Base-by-base conservation (phyloP, 2,888 invertebrate genomes). In the Dyspetes luteomarginatus region DNA sequence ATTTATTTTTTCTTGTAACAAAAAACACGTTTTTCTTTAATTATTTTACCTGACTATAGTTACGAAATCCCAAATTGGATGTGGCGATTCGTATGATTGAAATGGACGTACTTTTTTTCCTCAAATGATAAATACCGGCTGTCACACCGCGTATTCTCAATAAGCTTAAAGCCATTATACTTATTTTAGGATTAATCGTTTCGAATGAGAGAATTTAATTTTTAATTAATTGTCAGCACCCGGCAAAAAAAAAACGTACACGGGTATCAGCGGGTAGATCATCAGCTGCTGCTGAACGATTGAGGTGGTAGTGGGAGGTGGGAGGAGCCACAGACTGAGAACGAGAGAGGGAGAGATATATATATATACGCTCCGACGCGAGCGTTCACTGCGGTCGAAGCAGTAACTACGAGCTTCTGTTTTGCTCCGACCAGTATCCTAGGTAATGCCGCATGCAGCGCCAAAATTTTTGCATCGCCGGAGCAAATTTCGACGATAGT, bases 151-250 rank as follows among this genome's bases (percentile, higher is more conserved):
- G 75, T 30, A 64, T 79, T 82, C 84, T 86, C 56, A 89, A 60
- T 22, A 87, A 67, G 71, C 85, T 89, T 3, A 86, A 76, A 75
- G 86, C 85, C 87, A 86, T 89, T 78, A 67, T 81, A 60, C 78
- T 78, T 56, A 52, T 82, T 78, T 55, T 81, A 41, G 3, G 17
- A 48, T 26, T 55, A 9, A 41, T 48, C 45, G 30, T 22, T 65
- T 9, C 43, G 28, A 30, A 36, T 4, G 7, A 55, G 48, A 15
- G 26, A 45, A 52, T 22, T 64, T 9, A 17, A 1, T 60, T 24
- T 12, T 19, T 19, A 55, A 73, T 64, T 65, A 56, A 50, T 78
- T 69, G 69, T 74, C 78, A n/a, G n/a, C n/a, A 78, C 26, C 81
- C 81, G 81, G 81, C 65, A 41, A 41, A 65, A 15, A 55, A 43